Base-by-base conservation (phyloP, 2,888 invertebrate genomes). In the Maniola hyperantus region DNA sequence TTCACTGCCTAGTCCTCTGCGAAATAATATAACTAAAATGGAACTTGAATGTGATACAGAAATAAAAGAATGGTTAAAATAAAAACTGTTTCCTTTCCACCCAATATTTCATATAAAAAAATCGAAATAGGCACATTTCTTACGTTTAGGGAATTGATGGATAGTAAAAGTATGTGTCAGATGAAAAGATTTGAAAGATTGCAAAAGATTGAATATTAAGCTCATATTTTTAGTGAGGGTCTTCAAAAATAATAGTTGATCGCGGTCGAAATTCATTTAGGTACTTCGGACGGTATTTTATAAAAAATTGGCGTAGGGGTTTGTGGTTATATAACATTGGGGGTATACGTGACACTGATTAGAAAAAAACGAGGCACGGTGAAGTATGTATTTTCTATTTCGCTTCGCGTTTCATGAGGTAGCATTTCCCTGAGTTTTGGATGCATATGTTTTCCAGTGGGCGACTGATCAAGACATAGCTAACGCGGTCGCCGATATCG, bases 391-490 rank as follows among this genome's bases (percentile, higher is more conserved):
- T 76, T 70, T 74, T 69, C 60, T 70, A 71, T 73, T 71, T 71
- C 66, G 66, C 70, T 73, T 73, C 74, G 71, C 69, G 33, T 73
- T 76, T 71, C 72, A 77, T 74, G 76, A 76, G 75, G 55, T 64
- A 65, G 72, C 69, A 67, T 73, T 68, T 72, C 66, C 72, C 79
- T 88, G 81, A 88, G 89, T 84, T 84, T 83, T 84, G 78, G 79
- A 81, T 85, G 80, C 77, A 75, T 62, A 44, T 79, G 78, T 85
- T 85, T 93, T 95, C 71, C 90, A 98, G 99, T 99, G 99, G 99
- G 99, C 99, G 64, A 99, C 98, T 72, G 99, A 98, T 92, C 97
- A 97, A 91, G 99, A 99, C 83, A 96, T 99, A 74, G 96, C 97
- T 61, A 97, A 98, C 91, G 96, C 96, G n/a, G 94, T 99, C 70